These are phyloP conservation scores for Coptotermes formosanus DNA, from an alignment of 1,140 invertebrate genomes.

Conservation along the genomic window DNA sequence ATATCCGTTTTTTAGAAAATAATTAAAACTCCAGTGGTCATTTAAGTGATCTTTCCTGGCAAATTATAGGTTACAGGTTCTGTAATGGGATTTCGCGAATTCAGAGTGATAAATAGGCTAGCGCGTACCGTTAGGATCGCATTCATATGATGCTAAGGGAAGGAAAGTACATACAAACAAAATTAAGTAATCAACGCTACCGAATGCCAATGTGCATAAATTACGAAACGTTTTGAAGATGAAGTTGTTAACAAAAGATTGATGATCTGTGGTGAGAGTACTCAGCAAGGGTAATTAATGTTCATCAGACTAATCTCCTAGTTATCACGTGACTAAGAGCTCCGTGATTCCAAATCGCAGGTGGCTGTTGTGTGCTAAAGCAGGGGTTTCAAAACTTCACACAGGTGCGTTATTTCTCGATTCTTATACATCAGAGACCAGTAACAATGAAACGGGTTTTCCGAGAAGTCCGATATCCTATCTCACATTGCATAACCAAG, in stretches of 20 bases:
- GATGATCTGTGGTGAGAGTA: background rate
- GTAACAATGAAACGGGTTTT: too few relatives aligned
- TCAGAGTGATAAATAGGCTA: background rate
- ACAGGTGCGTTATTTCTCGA: too few relatives aligned
- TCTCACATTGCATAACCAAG: too few relatives aligned
- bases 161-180: background rate
- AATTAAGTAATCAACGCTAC: background rate
- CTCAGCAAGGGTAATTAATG: too few relatives aligned
- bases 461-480: too few relatives aligned
- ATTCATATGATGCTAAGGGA: background rate
- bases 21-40: background rate
- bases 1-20: background rate
- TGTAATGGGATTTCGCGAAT: background rate
- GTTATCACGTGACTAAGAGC: too few relatives aligned
- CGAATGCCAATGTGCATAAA: background rate
- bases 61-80: background rate
- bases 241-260: constrained; percentile 16
- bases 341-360: too few relatives aligned
- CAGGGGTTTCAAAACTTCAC: too few relatives aligned
- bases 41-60: background rate
- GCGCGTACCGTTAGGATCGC: background rate
- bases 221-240: background rate
- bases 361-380: too few relatives aligned
- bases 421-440: too few relatives aligned
- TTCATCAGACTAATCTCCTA: too few relatives aligned